Evolutionary conservation across 2,113 vertebrate species (phyloP).

Genomic region (Rhombomys opimus): DNA sequence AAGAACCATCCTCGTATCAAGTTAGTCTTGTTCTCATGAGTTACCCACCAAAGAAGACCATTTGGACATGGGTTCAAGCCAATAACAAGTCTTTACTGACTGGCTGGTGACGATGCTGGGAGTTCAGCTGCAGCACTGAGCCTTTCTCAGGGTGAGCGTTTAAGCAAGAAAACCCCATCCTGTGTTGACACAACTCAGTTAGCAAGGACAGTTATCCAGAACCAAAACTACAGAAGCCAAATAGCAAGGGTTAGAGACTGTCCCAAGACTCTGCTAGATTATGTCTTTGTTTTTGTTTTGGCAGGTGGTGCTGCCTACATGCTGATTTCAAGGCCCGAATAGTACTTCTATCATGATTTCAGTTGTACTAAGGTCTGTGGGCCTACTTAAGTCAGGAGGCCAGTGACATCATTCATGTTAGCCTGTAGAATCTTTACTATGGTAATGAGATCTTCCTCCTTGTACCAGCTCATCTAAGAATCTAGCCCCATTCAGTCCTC

Average conservation of each 20-base stretch:
- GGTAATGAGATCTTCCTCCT: background rate
- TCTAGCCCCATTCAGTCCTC: background rate
- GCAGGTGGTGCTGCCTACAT: no score
- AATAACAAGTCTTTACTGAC: background rate
- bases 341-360: background rate
- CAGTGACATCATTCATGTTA: no score
- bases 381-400: background rate
- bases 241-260: background rate
- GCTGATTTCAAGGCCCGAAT: background rate
- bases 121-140: background rate
- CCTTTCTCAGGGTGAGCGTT: background rate
- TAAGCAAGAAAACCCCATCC: background rate
- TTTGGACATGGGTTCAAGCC: background rate
- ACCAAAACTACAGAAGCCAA: background rate
- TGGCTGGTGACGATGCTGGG: no score
- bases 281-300: background rate
- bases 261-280: background rate
- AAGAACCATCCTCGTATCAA: background rate
- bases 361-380: background rate
- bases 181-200: background rate
- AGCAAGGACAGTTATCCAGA: background rate
- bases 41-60: background rate
- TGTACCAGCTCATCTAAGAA: background rate
- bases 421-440: background rate
- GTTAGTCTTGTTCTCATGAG: background rate